These are phyloP conservation scores for Pollachius pollachius DNA, from an alignment of 2,113 vertebrate species.

Conservation along the genomic window DNA sequence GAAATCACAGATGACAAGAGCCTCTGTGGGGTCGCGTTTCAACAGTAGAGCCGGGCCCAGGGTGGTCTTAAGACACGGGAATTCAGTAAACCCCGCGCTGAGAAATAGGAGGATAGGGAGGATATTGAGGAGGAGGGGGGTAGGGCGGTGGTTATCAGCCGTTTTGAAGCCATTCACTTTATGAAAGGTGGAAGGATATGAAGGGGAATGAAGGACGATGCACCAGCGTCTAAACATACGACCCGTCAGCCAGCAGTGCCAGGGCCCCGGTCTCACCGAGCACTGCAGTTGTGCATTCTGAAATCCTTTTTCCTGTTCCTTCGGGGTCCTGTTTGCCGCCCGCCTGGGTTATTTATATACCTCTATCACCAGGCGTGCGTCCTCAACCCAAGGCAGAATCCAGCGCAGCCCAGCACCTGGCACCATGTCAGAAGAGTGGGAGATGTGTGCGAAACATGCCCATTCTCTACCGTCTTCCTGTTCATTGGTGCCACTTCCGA, in stretches of 20 bases:
- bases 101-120: too few species aligned
- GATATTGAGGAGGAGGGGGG: too few species aligned
- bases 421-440: constrained; percentile 15
- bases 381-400: constrained; percentile 32
- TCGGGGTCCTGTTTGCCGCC: constrained; percentile 8
- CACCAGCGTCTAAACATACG: not conserved
- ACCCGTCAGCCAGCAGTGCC: not conserved
- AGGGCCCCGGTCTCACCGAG: constrained; percentile 4
- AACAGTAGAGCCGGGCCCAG: constrained; percentile 1
- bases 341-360: constrained; percentile 34
- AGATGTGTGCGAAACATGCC: not conserved
- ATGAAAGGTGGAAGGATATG: not conserved
- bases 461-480: not conserved
- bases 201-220: constrained; percentile 1
- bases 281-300: constrained; percentile 24
- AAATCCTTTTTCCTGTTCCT: constrained; percentile 39
- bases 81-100: too few species aligned
- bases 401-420: constrained; percentile 21
- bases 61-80: too few species aligned
- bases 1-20: constrained; percentile 55
- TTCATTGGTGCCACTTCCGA: constrained; percentile 6
- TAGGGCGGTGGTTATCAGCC: too few species aligned
- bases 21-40: constrained; percentile 48
- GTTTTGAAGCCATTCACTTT: too few species aligned
- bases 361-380: constrained; percentile 29